Percentiles rank a stretch among this genome's conserved stretches.
phyloP scores from a whole-genome alignment of 1,140 invertebrate genomes.

The Subanguina moxae region DNA sequence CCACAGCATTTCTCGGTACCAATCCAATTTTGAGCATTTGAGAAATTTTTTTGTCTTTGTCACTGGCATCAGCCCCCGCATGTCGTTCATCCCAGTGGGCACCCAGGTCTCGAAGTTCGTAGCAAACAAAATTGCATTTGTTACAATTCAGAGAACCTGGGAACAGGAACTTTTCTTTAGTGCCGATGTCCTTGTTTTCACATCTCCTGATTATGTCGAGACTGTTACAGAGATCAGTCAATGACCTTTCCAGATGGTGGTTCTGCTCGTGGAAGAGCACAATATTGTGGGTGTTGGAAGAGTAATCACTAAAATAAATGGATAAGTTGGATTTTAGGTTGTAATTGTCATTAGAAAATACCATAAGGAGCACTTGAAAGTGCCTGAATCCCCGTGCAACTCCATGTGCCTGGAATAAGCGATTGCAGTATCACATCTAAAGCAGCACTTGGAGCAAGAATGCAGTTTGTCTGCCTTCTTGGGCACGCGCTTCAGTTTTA shows the following conservation, averaged over 20 bases:
- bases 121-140: constrained; percentile 5
- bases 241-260: constrained; percentile 29
- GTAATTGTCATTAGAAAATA: no score
- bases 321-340: no score
- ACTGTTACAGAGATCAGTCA: neutral
- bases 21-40: constrained; percentile 5
- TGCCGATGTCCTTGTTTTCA: neutral
- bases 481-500: neutral
- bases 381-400: constrained; percentile 10
- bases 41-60: neutral
- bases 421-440: constrained; percentile 18
- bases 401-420: constrained; percentile 27
- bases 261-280: constrained; percentile 31
- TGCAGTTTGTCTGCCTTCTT: constrained; percentile 1
- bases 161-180: neutral
- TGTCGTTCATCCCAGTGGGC: constrained; percentile 1
- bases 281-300: constrained; percentile 22
- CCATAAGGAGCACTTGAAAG: constrained; percentile 21
- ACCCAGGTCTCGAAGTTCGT: neutral
- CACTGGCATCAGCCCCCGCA: neutral
- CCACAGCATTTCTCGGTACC: constrained; percentile 8
- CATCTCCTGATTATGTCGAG: neutral
- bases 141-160: neutral
- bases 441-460: constrained; percentile 2
- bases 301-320: constrained; percentile 19